These are phyloP conservation scores for Gastrophryne carolinensis DNA, from an alignment of 2,797 vertebrate species.

Conservation along the genomic window DNA sequence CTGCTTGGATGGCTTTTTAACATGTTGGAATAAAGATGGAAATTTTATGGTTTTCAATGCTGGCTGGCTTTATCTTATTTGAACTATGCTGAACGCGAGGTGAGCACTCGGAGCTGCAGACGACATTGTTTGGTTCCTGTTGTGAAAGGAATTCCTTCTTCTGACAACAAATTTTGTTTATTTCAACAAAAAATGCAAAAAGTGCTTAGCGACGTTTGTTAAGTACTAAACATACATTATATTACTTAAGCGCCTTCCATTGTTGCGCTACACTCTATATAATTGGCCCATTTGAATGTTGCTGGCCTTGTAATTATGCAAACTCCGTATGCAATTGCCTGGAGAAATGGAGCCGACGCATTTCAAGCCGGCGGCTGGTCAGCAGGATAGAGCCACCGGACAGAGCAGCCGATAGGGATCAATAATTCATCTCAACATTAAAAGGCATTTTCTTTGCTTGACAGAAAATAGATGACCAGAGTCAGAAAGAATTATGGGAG, in stretches of 20 bases:
- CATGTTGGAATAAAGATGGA: too few relatives aligned
- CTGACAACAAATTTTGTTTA: too few relatives aligned
- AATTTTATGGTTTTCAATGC: too few relatives aligned
- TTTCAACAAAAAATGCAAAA: too few relatives aligned
- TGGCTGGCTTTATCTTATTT: too few relatives aligned
- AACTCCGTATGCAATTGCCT: constrained; percentile 60
- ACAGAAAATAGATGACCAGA: constrained; percentile 61
- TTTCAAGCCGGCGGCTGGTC: constrained; percentile 52
- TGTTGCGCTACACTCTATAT: constrained; percentile 61
- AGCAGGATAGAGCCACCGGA: constrained; percentile 59
- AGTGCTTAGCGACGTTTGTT: too few relatives aligned
- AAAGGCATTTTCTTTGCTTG: constrained; percentile 66
- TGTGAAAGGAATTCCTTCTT: too few relatives aligned
- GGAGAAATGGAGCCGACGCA: constrained; percentile 52
- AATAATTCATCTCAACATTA: constrained; percentile 73
- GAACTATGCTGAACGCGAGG: too few relatives aligned
- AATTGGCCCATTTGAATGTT: constrained; percentile 66
- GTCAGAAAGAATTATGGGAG: constrained; percentile 25
- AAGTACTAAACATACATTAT: constrained; percentile 32
- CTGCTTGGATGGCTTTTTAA: too few relatives aligned
- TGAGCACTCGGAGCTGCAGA: too few relatives aligned
- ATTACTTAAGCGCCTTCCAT: background rate
- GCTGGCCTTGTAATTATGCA: constrained; percentile 70
- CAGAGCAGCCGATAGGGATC: constrained; percentile 60
- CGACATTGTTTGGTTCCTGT: too few relatives aligned